Evolutionary conservation across 2,797 vertebrate species (phyloP).

Genomic region (Macropodus opercularis): DNA sequence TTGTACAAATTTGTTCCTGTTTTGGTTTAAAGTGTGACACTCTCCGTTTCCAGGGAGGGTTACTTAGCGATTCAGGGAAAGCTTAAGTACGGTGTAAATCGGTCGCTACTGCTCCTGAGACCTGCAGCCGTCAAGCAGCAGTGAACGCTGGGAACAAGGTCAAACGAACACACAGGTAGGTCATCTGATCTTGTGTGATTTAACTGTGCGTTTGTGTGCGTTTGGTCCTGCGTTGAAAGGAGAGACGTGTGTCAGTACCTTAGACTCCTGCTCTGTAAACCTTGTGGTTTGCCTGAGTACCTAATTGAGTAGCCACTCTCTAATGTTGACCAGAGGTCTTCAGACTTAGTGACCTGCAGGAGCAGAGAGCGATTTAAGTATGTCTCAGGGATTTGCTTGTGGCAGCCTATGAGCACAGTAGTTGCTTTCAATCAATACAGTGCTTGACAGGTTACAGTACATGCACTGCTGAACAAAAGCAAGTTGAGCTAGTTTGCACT

Average conservation of each 20-base stretch:
- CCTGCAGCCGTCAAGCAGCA: constrained; percentile 20
- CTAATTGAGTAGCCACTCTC: constrained; percentile 51
- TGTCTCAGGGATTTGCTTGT: neutral
- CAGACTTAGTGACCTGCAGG: constrained; percentile 29
- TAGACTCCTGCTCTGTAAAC: constrained; percentile 39
- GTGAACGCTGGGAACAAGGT: constrained; percentile 43
- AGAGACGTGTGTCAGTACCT: constrained; percentile 51
- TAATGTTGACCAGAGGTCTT: constrained; percentile 32
- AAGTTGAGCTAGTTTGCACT: neutral
- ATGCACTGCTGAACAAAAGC: neutral
- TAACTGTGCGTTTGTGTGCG: constrained; percentile 54
- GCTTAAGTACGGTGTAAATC: constrained; percentile 16
- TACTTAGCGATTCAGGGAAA: constrained; percentile 29
- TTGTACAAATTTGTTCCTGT: constrained; percentile 51
- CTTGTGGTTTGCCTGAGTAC: constrained; percentile 56
- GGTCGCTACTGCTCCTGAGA: constrained; percentile 16
- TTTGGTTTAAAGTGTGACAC: constrained; percentile 29
- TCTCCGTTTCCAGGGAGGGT: constrained; percentile 18
- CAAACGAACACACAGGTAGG: constrained; percentile 69
- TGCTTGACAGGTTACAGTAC: neutral
- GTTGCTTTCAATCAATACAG: neutral
- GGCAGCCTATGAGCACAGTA: neutral
- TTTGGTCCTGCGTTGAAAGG: constrained; percentile 60
- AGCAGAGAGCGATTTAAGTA: neutral
- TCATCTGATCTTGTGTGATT: constrained; percentile 75